These are phyloP conservation scores for Melanotus villosus DNA, from an alignment of 2,888 invertebrate genomes.

Conservation along the genomic window DNA sequence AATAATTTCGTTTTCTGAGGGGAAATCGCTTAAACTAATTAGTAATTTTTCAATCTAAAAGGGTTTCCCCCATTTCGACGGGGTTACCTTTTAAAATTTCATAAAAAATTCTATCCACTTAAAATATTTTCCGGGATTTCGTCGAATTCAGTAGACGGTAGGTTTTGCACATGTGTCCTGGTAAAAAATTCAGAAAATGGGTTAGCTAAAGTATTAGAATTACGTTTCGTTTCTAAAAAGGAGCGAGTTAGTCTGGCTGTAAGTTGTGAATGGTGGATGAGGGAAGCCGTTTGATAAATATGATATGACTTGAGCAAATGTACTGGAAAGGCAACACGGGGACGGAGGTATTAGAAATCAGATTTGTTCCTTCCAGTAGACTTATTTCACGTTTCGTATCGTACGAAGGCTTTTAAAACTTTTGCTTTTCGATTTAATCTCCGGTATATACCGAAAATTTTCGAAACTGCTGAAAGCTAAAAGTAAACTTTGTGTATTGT, in stretches of 20 bases:
- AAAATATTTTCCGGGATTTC: neutral
- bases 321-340: slow-evolving; percentile 47
- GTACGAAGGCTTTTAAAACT: slow-evolving; percentile 39
- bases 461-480: slow-evolving; percentile 14
- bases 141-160: neutral
- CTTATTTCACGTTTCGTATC: slow-evolving; percentile 37
- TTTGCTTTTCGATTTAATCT: slow-evolving; percentile 41
- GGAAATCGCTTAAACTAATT: too few relatives aligned
- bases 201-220: slow-evolving; percentile 13
- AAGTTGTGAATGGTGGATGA: slow-evolving; percentile 37
- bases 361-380: slow-evolving; percentile 48
- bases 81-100: too few relatives aligned
- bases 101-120: neutral
- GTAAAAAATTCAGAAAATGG: slow-evolving; percentile 9
- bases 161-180: neutral
- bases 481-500: slow-evolving; percentile 24
- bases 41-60: too few relatives aligned
- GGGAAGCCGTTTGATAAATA: slow-evolving; percentile 47
- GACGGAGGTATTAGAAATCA: slow-evolving; percentile 47
- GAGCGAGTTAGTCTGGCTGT: neutral
- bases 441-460: slow-evolving; percentile 18
- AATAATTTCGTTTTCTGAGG: too few relatives aligned
- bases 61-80: too few relatives aligned
- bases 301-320: slow-evolving; percentile 50
- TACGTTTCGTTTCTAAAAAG: slow-evolving; percentile 6